These are phyloP conservation scores for Trinorchestia longiramus DNA, from an alignment of 1,140 invertebrate species.

Conservation along the genomic window DNA sequence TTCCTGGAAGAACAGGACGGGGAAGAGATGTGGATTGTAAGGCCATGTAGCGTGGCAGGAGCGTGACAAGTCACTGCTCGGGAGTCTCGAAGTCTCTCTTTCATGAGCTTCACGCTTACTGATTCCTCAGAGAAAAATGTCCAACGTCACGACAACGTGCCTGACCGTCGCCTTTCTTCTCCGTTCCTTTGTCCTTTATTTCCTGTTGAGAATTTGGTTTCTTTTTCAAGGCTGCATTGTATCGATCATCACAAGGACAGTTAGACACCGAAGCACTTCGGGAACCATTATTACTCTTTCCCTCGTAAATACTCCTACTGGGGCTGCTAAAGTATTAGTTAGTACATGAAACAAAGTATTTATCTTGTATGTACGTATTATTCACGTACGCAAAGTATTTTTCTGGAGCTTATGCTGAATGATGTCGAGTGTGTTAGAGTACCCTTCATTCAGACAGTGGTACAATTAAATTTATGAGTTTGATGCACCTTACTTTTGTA, in stretches of 20 bases:
- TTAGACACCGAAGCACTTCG: neutral
- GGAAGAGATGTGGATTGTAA: neutral
- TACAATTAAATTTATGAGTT: neutral
- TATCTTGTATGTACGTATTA: neutral
- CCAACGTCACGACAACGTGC: slow-evolving; percentile 36
- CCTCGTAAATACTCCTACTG: neutral
- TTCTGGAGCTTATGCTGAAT: neutral
- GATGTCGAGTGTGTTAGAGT: neutral
- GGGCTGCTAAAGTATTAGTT: neutral
- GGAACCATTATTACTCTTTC: neutral
- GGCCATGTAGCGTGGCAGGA: neutral
- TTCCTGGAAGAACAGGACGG: slow-evolving; percentile 22
- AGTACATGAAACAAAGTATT: neutral
- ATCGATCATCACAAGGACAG: slow-evolving; percentile 26
- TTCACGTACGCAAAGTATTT: neutral
- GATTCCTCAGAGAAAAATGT: slow-evolving; percentile 19
- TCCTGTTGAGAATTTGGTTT: slow-evolving; percentile 36
- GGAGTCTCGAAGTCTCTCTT: slow-evolving; percentile 1
- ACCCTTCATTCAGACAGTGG: neutral
- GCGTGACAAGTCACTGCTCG: neutral
- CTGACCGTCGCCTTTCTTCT: slow-evolving; percentile 43
- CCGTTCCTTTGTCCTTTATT: slow-evolving; percentile 40
- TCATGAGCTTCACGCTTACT: slow-evolving; percentile 45
- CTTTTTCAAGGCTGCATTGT: slow-evolving; percentile 28
- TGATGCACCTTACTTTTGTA: too few relatives aligned